phyloP scores from a whole-genome alignment of 1,140 invertebrate species.

The Dreissena rostriformis region DNA sequence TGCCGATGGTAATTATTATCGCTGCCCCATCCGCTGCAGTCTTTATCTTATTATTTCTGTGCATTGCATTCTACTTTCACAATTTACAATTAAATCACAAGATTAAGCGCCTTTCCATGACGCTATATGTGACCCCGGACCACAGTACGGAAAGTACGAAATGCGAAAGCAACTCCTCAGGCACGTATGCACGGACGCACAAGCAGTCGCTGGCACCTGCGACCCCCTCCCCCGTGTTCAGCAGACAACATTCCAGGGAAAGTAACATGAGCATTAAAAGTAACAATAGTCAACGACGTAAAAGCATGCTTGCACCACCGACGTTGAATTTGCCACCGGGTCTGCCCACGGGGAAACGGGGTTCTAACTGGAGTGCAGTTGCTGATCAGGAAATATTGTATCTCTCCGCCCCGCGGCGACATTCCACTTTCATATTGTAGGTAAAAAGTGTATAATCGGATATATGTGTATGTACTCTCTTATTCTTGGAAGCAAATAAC shows the following conservation, averaged over 20 bases:
- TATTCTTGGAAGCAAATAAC: no score
- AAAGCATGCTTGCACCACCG: conserved; percentile 20
- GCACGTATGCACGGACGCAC: background rate
- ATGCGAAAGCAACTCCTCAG: background rate
- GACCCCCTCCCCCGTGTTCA: background rate
- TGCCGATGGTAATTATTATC: conserved; percentile 23
- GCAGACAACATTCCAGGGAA: background rate
- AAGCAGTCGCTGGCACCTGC: background rate
- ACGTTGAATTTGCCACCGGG: conserved; percentile 8
- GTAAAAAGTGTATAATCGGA: no score
- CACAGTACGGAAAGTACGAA: background rate
- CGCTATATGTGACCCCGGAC: conserved; percentile 18
- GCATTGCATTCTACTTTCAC: conserved; percentile 31
- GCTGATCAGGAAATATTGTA: conserved; percentile 41
- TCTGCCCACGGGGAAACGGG: background rate
- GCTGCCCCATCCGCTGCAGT: conserved; percentile 13
- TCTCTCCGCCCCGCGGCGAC: conserved; percentile 22
- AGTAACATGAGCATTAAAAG: conserved; percentile 3
- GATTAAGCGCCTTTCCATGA: conserved; percentile 1
- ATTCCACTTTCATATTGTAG: conserved; percentile 46
- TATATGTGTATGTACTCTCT: no score
- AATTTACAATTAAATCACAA: conserved; percentile 30
- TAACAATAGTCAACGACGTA: conserved; percentile 7
- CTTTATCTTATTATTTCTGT: conserved; percentile 28
- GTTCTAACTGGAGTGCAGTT: conserved; percentile 45